Base-by-base conservation (phyloP, 2,797 vertebrate species). In the Lutjanus campechanus region DNA sequence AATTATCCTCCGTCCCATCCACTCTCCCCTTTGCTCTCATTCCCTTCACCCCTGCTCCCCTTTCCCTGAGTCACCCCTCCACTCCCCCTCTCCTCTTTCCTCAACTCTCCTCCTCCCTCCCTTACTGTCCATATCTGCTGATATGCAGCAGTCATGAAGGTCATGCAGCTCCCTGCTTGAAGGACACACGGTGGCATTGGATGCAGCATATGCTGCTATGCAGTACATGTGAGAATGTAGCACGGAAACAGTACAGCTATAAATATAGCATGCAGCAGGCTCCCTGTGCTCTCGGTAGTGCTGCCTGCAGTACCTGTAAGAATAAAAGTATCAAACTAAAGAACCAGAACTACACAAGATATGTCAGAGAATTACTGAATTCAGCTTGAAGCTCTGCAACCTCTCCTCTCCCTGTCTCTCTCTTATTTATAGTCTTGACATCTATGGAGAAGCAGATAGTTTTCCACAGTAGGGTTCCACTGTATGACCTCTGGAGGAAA, bases 81-180 rank as follows among this genome's bases (percentile, higher is more conserved):
- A 22, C 85, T 36, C 15, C 58, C 65, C 73, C 76, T 20, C 56
- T 79, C 70, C 62, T 63, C 66, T 70, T 66, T 58, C 36, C 73
- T 15, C 77, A 84, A 22, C 85, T 36, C 68, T 74, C 76, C 61
- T 79, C 78, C 82, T 72, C 77, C 69, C 15, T 70, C 73, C 69
- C 61, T n/a, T 54, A n/a, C 59, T 25, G 43, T 58, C 77, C 81
- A 76, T 83, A 87, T 88, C 81, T 83, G 88, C 91, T 88, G 89
- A 90, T 86, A 80, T 68, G 84, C 89, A 87, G 83, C 73, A 86
- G 85, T 81, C 79, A n/a, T 79, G 85, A 90, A 94, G 92, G 92
- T 85, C 82, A 73, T 29, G 0, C 25, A 40, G 85, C 84, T 62
- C 56, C 73, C 56, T 11, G 71, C 50, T 82, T 87, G 89, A 92